phyloP scores from a whole-genome alignment of 2,797 vertebrate species.

The Molothrus aeneus region DNA sequence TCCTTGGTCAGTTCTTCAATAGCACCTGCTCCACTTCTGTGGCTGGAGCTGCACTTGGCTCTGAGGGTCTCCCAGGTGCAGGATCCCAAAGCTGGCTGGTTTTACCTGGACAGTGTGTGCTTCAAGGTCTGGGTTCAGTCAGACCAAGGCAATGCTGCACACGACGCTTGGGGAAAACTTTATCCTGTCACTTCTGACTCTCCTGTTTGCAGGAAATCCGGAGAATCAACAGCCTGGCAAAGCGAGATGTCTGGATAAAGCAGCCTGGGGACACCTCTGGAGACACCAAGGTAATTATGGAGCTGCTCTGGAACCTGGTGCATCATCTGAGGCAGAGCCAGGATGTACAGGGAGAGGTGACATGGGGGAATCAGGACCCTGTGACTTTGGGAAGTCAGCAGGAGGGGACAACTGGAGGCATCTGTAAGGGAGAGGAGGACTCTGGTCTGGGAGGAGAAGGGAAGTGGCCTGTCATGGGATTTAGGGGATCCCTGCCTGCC shows the following conservation, averaged over 20 bases:
- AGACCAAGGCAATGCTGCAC: neutral
- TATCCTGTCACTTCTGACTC: neutral
- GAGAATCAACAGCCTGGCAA: conserved; percentile 31
- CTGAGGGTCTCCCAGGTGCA: neutral
- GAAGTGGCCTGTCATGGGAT: neutral
- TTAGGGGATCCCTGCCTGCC: neutral
- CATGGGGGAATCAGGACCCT: rapidly evolving
- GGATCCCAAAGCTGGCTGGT: neutral
- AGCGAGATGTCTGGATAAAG: conserved; percentile 46
- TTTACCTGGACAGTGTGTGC: neutral
- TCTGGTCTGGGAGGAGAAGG: neutral
- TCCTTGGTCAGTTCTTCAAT: neutral
- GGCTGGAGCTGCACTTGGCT: neutral
- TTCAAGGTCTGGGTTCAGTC: neutral
- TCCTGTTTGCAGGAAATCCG: conserved; percentile 59
- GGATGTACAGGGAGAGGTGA: too few relatives aligned
- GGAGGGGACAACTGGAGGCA: neutral
- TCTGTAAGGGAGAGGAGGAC: neutral
- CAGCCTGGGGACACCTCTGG: neutral
- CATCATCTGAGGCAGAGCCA: neutral
- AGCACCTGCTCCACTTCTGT: neutral
- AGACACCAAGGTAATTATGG: conserved; percentile 65
- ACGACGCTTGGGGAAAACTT: neutral
- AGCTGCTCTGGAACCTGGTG: neutral
- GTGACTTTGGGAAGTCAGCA: neutral